Evolutionary conservation across 2,797 vertebrate species (phyloP).

Genomic region (Chloroceryle inda): DNA sequence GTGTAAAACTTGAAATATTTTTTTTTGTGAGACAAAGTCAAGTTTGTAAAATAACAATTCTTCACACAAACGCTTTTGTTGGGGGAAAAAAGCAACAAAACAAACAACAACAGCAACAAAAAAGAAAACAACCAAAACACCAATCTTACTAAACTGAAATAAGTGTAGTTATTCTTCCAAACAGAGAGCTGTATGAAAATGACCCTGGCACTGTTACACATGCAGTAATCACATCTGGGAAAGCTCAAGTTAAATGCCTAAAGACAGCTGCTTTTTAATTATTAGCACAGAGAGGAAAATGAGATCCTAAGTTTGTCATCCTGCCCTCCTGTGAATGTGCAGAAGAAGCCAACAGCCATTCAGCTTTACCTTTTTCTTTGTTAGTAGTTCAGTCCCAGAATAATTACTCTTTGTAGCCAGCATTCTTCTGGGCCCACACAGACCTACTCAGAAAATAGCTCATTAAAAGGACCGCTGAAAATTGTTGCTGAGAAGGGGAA

Average conservation of each 20-base stretch:
- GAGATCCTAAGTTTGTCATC: slow-evolving; percentile 11
- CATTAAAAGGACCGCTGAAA: slow-evolving; percentile 65
- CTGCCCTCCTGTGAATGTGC: background rate
- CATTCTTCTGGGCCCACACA: slow-evolving; percentile 82
- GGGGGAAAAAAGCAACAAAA: background rate
- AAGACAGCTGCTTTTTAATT: slow-evolving; percentile 30
- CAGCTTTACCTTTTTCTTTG: slow-evolving; percentile 56
- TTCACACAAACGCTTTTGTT: background rate
- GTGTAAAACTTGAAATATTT: background rate
- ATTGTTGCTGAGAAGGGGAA: slow-evolving; percentile 56
- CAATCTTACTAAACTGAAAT: background rate
- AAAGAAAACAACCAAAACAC: too few species aligned
- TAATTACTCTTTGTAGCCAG: slow-evolving; percentile 71
- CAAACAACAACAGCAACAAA: too few species aligned
- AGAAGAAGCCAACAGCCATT: slow-evolving; percentile 42
- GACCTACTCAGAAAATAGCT: slow-evolving; percentile 73
- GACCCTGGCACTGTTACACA: background rate
- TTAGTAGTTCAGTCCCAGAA: slow-evolving; percentile 49
- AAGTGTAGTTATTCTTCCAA: background rate
- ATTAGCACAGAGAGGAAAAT: slow-evolving; percentile 6
- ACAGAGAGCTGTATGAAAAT: background rate
- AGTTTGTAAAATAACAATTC: slow-evolving; percentile 10
- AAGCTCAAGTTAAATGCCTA: slow-evolving; percentile 3
- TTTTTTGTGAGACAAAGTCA: background rate
- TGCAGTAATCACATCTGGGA: background rate